Evolutionary conservation across 2,113 vertebrate genomes (phyloP).

Genomic region (Salminus brasiliensis): DNA sequence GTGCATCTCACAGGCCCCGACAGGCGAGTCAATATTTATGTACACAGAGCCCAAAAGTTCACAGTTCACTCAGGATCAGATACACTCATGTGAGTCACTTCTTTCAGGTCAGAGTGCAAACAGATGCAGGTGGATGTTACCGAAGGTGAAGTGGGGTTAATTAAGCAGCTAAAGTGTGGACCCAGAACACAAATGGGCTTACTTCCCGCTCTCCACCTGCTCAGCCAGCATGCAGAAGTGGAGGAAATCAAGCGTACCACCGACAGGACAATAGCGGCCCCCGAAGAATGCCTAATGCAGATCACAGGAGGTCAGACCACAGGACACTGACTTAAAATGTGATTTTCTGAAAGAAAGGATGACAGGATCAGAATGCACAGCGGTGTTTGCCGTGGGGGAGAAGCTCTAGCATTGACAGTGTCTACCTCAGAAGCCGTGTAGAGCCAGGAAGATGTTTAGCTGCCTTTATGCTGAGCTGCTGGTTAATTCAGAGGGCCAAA

Average conservation of each 20-base stretch:
- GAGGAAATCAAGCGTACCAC: constrained; percentile 12
- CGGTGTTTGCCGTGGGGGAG: neutral
- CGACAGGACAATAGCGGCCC: constrained; percentile 19
- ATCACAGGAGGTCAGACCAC: neutral
- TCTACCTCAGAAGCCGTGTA: neutral
- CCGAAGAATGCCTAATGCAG: neutral
- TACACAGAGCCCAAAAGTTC: no score
- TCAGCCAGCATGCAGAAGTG: neutral
- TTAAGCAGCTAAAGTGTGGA: neutral
- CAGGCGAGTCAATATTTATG: no score
- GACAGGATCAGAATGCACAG: constrained; percentile 8
- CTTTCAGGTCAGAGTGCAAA: neutral
- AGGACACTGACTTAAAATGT: neutral
- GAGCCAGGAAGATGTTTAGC: neutral
- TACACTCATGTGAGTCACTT: neutral
- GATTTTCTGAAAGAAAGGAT: constrained; percentile 10
- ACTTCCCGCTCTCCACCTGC: constrained; percentile 3
- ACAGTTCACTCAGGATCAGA: neutral
- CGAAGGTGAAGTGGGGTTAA: neutral
- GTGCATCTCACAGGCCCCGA: no score
- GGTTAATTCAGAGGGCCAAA: constrained; percentile 11
- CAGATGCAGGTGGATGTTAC: neutral
- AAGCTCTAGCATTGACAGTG: neutral
- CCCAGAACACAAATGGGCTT: constrained; percentile 1
- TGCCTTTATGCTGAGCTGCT: neutral